These are phyloP conservation scores for Lydus trimaculatus DNA, from an alignment of 2,888 invertebrate species.

Conservation along the genomic window DNA sequence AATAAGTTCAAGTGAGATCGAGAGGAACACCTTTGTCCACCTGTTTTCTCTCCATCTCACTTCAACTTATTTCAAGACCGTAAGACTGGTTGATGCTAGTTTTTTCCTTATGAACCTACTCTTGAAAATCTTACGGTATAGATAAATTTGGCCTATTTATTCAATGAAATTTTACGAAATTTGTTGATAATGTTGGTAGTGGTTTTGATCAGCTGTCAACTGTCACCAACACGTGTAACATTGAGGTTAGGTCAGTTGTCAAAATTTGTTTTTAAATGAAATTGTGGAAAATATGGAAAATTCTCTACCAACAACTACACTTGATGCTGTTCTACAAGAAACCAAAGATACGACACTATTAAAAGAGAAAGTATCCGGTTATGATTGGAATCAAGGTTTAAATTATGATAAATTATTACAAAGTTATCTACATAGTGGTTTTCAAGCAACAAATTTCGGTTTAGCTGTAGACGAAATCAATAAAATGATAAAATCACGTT, in stretches of 20 bases:
- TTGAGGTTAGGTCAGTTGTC: neutral
- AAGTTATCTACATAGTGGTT: slow-evolving; percentile 85
- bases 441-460: slow-evolving; percentile 97
- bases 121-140: too few species aligned
- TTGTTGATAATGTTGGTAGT: neutral
- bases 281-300: neutral
- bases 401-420: slow-evolving; percentile 85
- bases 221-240: neutral
- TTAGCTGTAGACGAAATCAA: slow-evolving; percentile 90
- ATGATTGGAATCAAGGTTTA: slow-evolving; percentile 91
- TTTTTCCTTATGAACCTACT: too few species aligned
- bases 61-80: too few species aligned
- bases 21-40: too few species aligned
- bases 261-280: neutral
- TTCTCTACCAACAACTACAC: slow-evolving; percentile 14
- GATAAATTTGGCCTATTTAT: neutral
- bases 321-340: slow-evolving; percentile 51
- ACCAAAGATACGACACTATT: slow-evolving; percentile 48
- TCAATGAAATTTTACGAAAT: neutral
- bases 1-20: too few species aligned
- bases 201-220: neutral
- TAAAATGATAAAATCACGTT: slow-evolving; percentile 84
- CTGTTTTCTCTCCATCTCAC: too few species aligned
- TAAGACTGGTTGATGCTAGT: too few species aligned
- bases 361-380: slow-evolving; percentile 74